Evolutionary conservation across 1,140 invertebrate genomes (phyloP), one percentile per base, ranked within the genome.

Genomic region (Druon quercuslanigerum): DNA sequence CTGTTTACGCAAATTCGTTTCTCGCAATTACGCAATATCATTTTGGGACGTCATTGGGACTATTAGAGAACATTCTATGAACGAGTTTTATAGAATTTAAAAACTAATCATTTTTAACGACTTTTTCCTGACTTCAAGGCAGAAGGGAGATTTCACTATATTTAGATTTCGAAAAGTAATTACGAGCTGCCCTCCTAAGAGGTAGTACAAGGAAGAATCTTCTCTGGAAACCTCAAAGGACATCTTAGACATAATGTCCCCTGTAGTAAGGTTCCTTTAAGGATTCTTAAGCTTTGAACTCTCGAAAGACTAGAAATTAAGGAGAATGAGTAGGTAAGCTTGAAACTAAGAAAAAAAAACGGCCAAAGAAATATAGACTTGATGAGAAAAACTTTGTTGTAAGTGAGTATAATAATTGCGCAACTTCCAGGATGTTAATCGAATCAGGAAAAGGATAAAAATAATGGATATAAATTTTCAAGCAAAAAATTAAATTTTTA

Each of bases 231-330:
- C 57, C 57, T 60, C 57, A 60, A 60, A 60, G 57, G 57, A 60
- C 57, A 60, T 60, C 57, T 25, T 33, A 60, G 57, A 40, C 57
- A 60, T 60, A 60, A 60, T 60, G 57, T 19, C 16, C 16, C 25
- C 57, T 60, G 33, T 25, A 46, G 57, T 20, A 13, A 60, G 57
- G 12, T 60, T 60, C 20, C 57, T 25, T 33, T 5, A 60, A 60
- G 57, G 57, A 60, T 60, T 60, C 57, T 60, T 60, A 60, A 60
- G 57, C 57, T 60, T 60, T 60, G 57, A 60, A 60, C 57, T 33
- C 12, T 54, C n/a, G 13, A 60, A 60, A 33, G 19, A 9, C 57
- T 1, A 60, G 57, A 19, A 60, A 60, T 33, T 60, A 16, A 33
- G 57, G 57, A 25, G 33, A 60, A 16, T 60, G 57, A 60, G 33